A percentile compares a stretch with the other conserved stretches of the same genome.
Evolutionary conservation across 2,113 vertebrate species (phyloP).

Genomic region (Papio anubis): DNA sequence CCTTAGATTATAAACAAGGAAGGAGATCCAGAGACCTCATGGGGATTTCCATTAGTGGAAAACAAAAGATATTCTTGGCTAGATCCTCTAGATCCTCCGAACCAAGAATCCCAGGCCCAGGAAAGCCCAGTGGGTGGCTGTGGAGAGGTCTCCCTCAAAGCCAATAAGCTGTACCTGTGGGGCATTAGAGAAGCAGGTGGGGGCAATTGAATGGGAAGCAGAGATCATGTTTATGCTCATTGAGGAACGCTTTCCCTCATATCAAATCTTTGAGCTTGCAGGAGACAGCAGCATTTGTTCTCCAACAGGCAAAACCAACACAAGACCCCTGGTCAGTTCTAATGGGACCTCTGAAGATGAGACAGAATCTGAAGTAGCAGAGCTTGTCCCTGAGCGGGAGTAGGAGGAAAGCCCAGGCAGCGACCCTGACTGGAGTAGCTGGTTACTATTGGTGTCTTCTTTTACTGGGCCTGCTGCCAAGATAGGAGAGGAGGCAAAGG

Average conservation of each 20-base stretch:
- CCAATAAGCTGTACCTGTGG: too few species aligned
- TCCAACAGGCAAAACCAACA: neutral
- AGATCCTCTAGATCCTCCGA: neutral
- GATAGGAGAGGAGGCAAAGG: neutral
- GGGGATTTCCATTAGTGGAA: neutral
- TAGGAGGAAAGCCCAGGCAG: neutral
- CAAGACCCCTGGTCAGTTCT: neutral
- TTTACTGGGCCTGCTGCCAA: neutral
- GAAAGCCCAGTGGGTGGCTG: neutral
- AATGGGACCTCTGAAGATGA: neutral
- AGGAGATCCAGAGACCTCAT: neutral
- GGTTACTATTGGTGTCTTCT: neutral
- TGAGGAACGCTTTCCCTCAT: rapidly evolving
- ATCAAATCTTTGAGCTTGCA: rapidly evolving
- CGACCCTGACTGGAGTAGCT: neutral
- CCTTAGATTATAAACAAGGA: neutral
- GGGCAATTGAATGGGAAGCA: neutral
- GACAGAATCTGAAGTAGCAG: neutral
- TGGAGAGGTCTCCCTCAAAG: neutral
- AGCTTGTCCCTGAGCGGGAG: neutral
- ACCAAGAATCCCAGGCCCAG: neutral
- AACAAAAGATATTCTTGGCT: neutral
- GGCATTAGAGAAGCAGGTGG: neutral
- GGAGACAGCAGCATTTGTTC: neutral
- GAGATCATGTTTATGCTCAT: neutral